phyloP scores from a whole-genome alignment of 2,113 vertebrate genomes.

The Malurus alboscapulatus region DNA sequence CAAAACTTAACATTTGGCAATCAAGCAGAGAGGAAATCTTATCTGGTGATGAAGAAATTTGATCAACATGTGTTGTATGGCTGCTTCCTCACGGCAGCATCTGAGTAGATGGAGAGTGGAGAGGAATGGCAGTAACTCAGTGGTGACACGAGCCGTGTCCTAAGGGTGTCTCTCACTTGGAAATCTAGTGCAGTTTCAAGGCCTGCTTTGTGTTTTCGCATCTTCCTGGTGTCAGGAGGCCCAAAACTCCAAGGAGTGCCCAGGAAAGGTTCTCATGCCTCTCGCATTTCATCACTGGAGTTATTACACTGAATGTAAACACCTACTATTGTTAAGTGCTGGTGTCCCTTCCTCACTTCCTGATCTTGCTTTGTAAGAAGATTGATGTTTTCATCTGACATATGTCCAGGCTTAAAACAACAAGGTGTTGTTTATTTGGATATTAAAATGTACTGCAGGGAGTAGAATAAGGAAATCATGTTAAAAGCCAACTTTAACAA shows the following conservation, averaged over 20 bases:
- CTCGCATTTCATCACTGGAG: background rate
- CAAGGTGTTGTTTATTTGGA: background rate
- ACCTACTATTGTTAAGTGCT: background rate
- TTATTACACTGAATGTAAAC: background rate
- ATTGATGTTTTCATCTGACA: background rate
- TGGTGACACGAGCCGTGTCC: background rate
- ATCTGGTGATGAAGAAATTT: background rate
- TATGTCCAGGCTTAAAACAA: background rate
- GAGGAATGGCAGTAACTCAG: background rate
- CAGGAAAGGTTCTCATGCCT: background rate
- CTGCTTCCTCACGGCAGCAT: background rate
- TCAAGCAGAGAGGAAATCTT: background rate
- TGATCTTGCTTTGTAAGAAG: background rate
- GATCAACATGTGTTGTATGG: fast-evolving
- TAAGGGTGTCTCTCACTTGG: background rate
- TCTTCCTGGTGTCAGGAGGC: background rate
- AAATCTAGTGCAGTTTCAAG: background rate
- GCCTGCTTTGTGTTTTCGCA: background rate
- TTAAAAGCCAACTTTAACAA: background rate
- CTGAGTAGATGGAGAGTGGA: fast-evolving
- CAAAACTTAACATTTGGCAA: background rate
- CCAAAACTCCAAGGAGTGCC: background rate
- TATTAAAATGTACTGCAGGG: background rate
- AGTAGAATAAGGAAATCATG: background rate
- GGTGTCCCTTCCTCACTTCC: background rate